Evolutionary conservation across 2,888 invertebrate genomes (phyloP).

Genomic region (Troglohyphantes excavatus): DNA sequence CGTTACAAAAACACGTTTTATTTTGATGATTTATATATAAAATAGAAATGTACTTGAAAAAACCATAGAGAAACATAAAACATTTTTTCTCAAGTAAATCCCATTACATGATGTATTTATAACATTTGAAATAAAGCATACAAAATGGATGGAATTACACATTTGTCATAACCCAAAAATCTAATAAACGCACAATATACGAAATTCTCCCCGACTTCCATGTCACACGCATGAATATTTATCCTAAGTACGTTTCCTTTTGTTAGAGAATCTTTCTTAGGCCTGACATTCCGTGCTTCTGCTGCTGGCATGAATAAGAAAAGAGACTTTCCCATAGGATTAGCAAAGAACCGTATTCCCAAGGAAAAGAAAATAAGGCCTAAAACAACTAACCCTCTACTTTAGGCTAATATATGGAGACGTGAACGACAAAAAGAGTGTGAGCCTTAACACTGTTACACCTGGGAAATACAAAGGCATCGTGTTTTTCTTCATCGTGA

Average conservation of each 20-base stretch:
- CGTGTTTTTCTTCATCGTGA: too few species aligned
- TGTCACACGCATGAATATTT: constrained; percentile 12
- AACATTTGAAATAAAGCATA: too few species aligned
- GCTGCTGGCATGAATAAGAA: constrained; percentile 38
- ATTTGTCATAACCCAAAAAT: not conserved
- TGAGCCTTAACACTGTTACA: too few species aligned
- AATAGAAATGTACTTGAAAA: too few species aligned
- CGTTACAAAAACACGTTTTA: too few species aligned
- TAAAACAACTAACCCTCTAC: constrained; percentile 37
- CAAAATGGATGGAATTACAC: too few species aligned
- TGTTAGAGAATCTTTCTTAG: not conserved
- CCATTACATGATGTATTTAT: not conserved
- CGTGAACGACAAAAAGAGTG: not conserved
- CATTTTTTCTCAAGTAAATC: too few species aligned
- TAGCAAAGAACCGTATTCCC: not conserved
- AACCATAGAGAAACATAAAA: too few species aligned
- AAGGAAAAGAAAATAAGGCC: constrained; percentile 29
- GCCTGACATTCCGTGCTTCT: constrained; percentile 2
- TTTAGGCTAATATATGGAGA: constrained; percentile 18
- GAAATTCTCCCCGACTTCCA: not conserved
- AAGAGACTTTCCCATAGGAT: constrained; percentile 22
- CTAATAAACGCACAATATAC: not conserved
- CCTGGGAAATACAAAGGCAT: too few species aligned
- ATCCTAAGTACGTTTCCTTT: not conserved
- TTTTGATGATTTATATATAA: too few species aligned